Evolutionary conservation across 2,113 vertebrate species (phyloP).

Genomic region (Isichthys henryi): DNA sequence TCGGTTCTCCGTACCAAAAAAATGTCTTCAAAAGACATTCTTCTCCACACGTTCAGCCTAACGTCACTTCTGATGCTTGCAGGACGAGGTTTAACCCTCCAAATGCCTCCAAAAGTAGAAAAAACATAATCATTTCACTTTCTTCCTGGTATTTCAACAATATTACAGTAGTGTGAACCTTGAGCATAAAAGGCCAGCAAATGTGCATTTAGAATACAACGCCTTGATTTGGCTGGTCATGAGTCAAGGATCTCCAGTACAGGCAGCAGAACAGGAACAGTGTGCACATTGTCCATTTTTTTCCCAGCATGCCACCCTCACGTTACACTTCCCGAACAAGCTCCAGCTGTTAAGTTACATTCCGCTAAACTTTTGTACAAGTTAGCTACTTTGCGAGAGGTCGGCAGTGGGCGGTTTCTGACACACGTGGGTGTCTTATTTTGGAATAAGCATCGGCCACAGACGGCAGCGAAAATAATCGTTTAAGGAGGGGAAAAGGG

Average conservation of each 20-base stretch:
- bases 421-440: slow-evolving; percentile 16
- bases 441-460: slow-evolving; percentile 9
- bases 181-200: not conserved
- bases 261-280: not conserved
- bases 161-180: not conserved
- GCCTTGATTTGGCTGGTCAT: not conserved
- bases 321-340: not conserved
- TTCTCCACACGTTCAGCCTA: not conserved
- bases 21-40: not conserved
- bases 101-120: not conserved
- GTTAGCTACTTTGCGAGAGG: slow-evolving; percentile 10
- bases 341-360: slow-evolving; percentile 19
- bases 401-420: slow-evolving; percentile 5
- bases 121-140: not conserved
- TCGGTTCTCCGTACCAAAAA: not conserved
- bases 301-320: not conserved
- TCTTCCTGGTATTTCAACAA: not conserved
- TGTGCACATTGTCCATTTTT: not conserved
- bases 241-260: not conserved
- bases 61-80: not conserved
- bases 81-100: not conserved
- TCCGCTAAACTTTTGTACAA: slow-evolving; percentile 15
- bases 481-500: not conserved
- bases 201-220: not conserved
- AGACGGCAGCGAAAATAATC: slow-evolving; percentile 16